A percentile compares a stretch with the other conserved stretches of the same genome.
Conservation (phyloP, 64 coral and sea anemone genomes). For the Montipora sp. region DNA sequence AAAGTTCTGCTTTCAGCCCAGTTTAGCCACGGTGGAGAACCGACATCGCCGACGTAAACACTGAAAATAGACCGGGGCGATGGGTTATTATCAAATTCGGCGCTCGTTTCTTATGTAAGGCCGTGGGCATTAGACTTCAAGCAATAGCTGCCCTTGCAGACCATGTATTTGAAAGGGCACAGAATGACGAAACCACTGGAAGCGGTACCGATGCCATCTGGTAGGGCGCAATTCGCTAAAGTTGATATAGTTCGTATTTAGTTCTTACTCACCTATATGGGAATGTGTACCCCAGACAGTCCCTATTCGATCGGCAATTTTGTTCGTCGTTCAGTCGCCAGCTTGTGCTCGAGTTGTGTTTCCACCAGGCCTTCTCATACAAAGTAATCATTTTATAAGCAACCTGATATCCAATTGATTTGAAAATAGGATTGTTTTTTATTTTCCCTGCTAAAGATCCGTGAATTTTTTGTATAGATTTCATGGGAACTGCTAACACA, state of each 20-base stretch:
- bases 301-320: slow-evolving; percentile 8
- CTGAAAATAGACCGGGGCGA: too few species aligned
- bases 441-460: slow-evolving; percentile 9
- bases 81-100: too few species aligned
- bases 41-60: too few species aligned
- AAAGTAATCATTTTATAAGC: slow-evolving; percentile 6
- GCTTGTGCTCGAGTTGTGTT: background rate
- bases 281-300: slow-evolving; percentile 7
- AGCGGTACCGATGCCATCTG: background rate
- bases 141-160: too few species aligned
- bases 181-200: background rate
- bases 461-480: background rate
- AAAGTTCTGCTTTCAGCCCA: too few species aligned
- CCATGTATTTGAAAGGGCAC: too few species aligned
- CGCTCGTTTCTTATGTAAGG: too few species aligned
- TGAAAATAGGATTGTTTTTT: slow-evolving; percentile 6
- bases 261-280: background rate
- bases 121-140: too few species aligned
- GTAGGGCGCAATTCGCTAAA: background rate
- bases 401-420: background rate
- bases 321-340: background rate
- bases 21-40: too few species aligned
- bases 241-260: background rate
- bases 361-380: slow-evolving; percentile 22
- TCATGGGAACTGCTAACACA: background rate